A percentile compares a stretch with the other conserved stretches of the same genome.
phyloP scores from a whole-genome alignment of 2,888 invertebrate species.

The Danaus chrysippus region DNA sequence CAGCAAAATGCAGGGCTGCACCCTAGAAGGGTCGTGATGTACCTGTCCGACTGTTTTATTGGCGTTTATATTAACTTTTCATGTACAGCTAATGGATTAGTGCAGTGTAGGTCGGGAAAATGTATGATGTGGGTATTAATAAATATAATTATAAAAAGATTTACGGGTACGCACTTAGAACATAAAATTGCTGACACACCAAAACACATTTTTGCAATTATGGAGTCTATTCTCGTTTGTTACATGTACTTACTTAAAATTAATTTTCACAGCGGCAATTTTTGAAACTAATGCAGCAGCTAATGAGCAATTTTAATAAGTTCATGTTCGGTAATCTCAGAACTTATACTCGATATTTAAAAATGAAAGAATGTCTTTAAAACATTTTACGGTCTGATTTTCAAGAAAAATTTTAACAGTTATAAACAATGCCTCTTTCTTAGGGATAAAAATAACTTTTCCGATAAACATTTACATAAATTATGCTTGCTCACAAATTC shows the following conservation, averaged over 20 bases:
- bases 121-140: constrained; percentile 27
- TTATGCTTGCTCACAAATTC: constrained; percentile 68
- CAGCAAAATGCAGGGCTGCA: constrained; percentile 40
- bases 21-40: constrained; percentile 46
- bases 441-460: constrained; percentile 5
- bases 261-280: not conserved
- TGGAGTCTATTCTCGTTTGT: not conserved
- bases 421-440: constrained; percentile 4
- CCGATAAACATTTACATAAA: constrained; percentile 60
- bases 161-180: not conserved
- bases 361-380: not conserved
- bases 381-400: not conserved
- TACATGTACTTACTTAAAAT: not conserved
- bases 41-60: constrained; percentile 64
- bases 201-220: not conserved
- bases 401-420: not conserved
- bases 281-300: not conserved
- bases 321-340: too few species aligned
- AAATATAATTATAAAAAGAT: constrained; percentile 3
- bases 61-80: constrained; percentile 68
- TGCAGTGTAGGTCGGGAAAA: constrained; percentile 50
- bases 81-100: constrained; percentile 73
- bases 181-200: constrained; percentile 1
- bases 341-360: too few species aligned
- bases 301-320: constrained; percentile 1